phyloP scores from a whole-genome alignment of 1,140 invertebrate genomes.

The Cheumatopsyche charites region DNA sequence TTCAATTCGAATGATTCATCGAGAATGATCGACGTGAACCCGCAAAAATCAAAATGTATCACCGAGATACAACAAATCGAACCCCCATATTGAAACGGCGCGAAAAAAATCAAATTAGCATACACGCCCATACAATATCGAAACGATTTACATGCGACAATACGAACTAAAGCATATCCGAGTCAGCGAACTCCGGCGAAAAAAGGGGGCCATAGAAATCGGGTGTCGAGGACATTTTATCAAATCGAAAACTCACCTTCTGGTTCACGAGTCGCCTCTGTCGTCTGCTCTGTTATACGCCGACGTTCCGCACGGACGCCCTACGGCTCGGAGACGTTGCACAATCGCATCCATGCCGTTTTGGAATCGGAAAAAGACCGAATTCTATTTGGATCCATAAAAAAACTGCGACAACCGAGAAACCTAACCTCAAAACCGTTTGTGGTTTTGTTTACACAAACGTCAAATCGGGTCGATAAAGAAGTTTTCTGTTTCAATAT shows the following conservation, averaged over 20 bases:
- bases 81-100: too few species aligned
- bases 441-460: slow-evolving; percentile 35
- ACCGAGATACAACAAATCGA: too few species aligned
- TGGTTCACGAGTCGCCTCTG: background rate
- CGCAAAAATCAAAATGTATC: too few species aligned
- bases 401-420: slow-evolving; percentile 6
- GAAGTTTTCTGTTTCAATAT: background rate
- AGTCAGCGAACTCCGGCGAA: background rate
- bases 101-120: too few species aligned
- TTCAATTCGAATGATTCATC: too few species aligned
- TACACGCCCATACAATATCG: too few species aligned
- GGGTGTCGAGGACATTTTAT: background rate
- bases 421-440: background rate
- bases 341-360: slow-evolving; percentile 41
- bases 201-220: background rate
- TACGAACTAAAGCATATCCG: background rate
- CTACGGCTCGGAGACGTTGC: slow-evolving; percentile 32
- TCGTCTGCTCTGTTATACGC: slow-evolving; percentile 9
- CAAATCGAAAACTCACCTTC: slow-evolving; percentile 16
- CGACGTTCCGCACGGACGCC: slow-evolving; percentile 1
- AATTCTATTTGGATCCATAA: slow-evolving; percentile 7
- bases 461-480: slow-evolving; percentile 39
- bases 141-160: background rate
- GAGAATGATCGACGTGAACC: too few species aligned
- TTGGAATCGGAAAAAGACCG: slow-evolving; percentile 33